Conservation (phyloP, 2,888 invertebrate species). For the Melinaea menophilus region DNA sequence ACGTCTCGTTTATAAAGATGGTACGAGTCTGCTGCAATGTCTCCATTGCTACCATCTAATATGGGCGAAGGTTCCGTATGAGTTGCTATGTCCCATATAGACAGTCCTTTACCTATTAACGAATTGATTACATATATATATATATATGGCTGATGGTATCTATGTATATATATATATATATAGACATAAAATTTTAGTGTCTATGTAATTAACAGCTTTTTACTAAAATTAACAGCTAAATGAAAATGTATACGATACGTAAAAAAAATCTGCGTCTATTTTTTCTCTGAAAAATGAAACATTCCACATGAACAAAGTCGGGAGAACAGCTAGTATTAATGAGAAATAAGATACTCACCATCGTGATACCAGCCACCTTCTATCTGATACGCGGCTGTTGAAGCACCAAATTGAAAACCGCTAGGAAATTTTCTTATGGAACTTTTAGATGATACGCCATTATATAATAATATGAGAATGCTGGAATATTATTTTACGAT, state of each 20-base stretch:
- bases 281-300: background rate
- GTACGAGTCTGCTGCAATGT: conserved; percentile 79
- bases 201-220: too few relatives aligned
- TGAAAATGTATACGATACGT: too few relatives aligned
- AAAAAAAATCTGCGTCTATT: conserved; percentile 24
- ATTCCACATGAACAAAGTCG: too few relatives aligned
- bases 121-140: too few relatives aligned
- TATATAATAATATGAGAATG: conserved; percentile 27
- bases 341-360: too few relatives aligned
- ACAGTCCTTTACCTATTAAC: conserved; percentile 74
- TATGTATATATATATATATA: too few relatives aligned
- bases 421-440: conserved; percentile 48
- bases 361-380: conserved; percentile 77
- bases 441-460: conserved; percentile 35
- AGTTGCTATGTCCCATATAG: conserved; percentile 73
- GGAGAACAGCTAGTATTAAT: background rate
- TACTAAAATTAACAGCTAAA: too few relatives aligned
- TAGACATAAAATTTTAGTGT: too few relatives aligned
- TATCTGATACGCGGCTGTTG: conserved; percentile 75
- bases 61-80: conserved; percentile 47
- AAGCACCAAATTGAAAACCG: conserved; percentile 55
- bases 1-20: conserved; percentile 78
- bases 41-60: conserved; percentile 57
- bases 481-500: conserved; percentile 34
- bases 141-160: too few relatives aligned